Evolutionary conservation across 2,888 invertebrate genomes (phyloP).

Genomic region (Chaetoderma sp.): DNA sequence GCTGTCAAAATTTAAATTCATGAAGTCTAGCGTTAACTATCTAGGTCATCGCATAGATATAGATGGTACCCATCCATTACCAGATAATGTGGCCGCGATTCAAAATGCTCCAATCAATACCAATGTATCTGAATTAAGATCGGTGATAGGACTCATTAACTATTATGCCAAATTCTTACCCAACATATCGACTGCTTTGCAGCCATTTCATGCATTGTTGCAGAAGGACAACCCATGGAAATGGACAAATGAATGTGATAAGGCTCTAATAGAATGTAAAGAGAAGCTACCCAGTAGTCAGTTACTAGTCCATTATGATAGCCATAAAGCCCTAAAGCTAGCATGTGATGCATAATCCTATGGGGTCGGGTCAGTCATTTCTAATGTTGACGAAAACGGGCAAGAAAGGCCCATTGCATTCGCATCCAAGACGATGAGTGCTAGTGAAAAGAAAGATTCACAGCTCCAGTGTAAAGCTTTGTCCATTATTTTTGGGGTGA

Average conservation of each 20-base stretch:
- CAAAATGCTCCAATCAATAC: constrained; percentile 13
- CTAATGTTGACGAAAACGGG: constrained; percentile 32
- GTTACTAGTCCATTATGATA: constrained; percentile 57
- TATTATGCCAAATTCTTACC: constrained; percentile 17
- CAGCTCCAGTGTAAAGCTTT: constrained; percentile 68
- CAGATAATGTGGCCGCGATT: constrained; percentile 23
- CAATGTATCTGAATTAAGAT: constrained; percentile 5
- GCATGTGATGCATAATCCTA: constrained; percentile 66
- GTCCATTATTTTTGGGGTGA: constrained; percentile 58
- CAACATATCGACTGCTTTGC: constrained; percentile 8
- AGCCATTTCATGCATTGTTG: constrained; percentile 20
- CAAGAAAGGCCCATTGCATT: constrained; percentile 63
- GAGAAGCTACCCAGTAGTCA: constrained; percentile 29
- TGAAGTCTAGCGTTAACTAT: constrained; percentile 16
- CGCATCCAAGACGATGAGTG: constrained; percentile 66
- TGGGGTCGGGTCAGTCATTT: constrained; percentile 60
- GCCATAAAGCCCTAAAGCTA: constrained; percentile 48
- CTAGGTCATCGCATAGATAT: constrained; percentile 33
- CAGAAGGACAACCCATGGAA: constrained; percentile 24
- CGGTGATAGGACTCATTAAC: constrained; percentile 15
- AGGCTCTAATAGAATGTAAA: constrained; percentile 42
- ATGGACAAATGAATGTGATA: constrained; percentile 23
- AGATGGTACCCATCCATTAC: constrained; percentile 23
- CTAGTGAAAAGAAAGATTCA: constrained; percentile 63
- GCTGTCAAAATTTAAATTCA: constrained; percentile 13